Base-by-base conservation (phyloP, 2,113 vertebrate species). In the Anolis sagrei region DNA sequence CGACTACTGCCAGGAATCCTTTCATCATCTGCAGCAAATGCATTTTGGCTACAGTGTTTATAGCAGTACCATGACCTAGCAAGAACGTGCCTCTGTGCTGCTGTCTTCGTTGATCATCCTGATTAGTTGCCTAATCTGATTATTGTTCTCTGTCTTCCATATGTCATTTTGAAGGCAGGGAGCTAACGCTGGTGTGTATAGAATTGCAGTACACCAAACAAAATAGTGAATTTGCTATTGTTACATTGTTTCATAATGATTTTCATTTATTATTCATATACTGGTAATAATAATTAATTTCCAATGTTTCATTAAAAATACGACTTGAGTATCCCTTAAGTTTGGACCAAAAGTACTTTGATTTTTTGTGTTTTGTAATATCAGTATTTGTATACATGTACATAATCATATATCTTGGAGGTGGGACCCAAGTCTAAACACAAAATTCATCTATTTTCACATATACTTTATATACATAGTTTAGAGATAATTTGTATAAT, bases 81-180 rank as follows among this genome's bases (percentile, higher is more conserved):
- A 93, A 82, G 89, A 86, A 81, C 39, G 86, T 80, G 89, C 5
- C 44, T 61, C 21, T 91, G 87, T 90, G 83, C 82, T 74, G 49
- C 76, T 61, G 83, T 91, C 86, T 92, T 32, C 79, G 81, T 66
- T 78, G 87, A 89, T 95, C 90, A 92, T 93, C 94, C 95, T 84
- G 94, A 95, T 96, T 94, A 95, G 94, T 92, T 85, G 93, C 84
- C 92, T 96, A 96, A 97, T 96, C 96, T 93, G 94, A 96, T 96
- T 96, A 95, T 19, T 94, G 77, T 87, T 90, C 91, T 95, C 93
- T 93, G 86, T 90, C 76, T 91, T 95, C 96, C 95, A 88, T 95
- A 95, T 95, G 96, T 93, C 92, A 92, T 81, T 90, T 91, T 89
- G 86, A 74, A 90, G 93, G 89, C 91, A 94, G 91, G 92, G 92